Evolutionary conservation across 2,113 vertebrate species (phyloP).

Genomic region (Sphaerodactylus townsendi): DNA sequence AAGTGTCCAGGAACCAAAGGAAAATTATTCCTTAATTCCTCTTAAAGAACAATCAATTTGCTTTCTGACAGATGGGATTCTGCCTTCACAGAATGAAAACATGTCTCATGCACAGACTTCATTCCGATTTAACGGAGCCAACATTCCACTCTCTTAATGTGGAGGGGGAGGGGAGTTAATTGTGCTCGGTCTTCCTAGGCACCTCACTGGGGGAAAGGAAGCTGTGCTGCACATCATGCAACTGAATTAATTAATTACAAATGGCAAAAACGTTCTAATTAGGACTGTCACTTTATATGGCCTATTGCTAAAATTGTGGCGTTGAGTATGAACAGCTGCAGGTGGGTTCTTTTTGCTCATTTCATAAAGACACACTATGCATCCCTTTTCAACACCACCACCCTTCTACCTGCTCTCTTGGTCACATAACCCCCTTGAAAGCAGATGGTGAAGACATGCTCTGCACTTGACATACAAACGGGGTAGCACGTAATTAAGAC

Average conservation of each 20-base stretch:
- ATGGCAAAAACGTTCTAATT: conserved; percentile 11
- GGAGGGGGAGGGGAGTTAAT: background rate
- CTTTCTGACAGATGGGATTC: conserved; percentile 34
- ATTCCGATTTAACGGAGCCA: conserved; percentile 10
- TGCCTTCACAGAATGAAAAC: conserved; percentile 28
- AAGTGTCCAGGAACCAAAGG: background rate
- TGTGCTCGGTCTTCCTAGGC: conserved; percentile 6
- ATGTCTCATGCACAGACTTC: background rate
- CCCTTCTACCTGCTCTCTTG: background rate
- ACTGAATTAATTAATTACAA: conserved; percentile 28
- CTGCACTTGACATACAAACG: background rate
- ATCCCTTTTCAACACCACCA: background rate
- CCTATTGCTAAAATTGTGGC: background rate
- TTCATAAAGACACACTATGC: conserved; percentile 1
- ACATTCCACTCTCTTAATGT: conserved; percentile 3
- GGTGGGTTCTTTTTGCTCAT: background rate
- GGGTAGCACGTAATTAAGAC: background rate
- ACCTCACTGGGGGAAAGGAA: background rate
- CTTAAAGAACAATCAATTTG: conserved; percentile 9
- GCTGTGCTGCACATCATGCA: background rate
- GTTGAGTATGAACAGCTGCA: conserved; percentile 25
- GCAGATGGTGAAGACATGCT: background rate
- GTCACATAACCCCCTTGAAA: background rate
- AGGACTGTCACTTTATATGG: background rate
- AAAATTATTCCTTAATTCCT: conserved; percentile 5